Base-by-base conservation (phyloP, 2,888 invertebrate species). In the Zygaena filipendulae region DNA sequence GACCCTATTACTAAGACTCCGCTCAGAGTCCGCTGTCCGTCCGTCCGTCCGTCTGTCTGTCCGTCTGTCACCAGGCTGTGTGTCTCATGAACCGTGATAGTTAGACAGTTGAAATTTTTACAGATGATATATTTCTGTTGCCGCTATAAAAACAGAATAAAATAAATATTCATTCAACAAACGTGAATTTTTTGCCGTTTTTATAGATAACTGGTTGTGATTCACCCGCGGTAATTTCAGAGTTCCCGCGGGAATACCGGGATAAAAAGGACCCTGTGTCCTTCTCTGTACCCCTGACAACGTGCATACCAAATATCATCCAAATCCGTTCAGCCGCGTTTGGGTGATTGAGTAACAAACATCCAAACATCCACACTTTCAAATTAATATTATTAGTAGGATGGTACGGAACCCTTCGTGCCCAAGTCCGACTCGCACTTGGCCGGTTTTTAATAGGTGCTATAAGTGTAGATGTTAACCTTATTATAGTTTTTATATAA, bases 331-430 rank as follows among this genome's bases (percentile, higher is more conserved):
- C n/a, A n/a, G n/a, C n/a, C n/a, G n/a, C n/a, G n/a, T n/a, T n/a
- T n/a, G n/a, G n/a, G n/a, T n/a, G n/a, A n/a, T n/a, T n/a, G n/a
- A n/a, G n/a, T n/a, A n/a, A n/a, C n/a, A n/a, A n/a, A n/a, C n/a
- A n/a, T n/a, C n/a, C n/a, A n/a, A n/a, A n/a, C n/a, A n/a, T n/a
- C n/a, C n/a, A n/a, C n/a, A n/a, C n/a, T n/a, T n/a, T n/a, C n/a
- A n/a, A n/a, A n/a, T n/a, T n/a, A n/a, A n/a, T n/a, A n/a, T n/a
- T n/a, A n/a, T n/a, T n/a, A n/a, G n/a, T 21, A 21, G 4, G 4
- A 21, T 21, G 21, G 21, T 21, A 21, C 21, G 21, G 21, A 21
- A 21, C 21, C 21, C 21, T 9, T 21, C 21, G 10, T n/a, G 8
- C 10, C 5, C 10, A 21, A 21, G 21, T 21, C 21, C 21, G 21